Percentiles rank a stretch among this genome's conserved stretches.
Evolutionary conservation across 23 tunicate species (phyloP).

Genomic region (Halocynthia roretzi): DNA sequence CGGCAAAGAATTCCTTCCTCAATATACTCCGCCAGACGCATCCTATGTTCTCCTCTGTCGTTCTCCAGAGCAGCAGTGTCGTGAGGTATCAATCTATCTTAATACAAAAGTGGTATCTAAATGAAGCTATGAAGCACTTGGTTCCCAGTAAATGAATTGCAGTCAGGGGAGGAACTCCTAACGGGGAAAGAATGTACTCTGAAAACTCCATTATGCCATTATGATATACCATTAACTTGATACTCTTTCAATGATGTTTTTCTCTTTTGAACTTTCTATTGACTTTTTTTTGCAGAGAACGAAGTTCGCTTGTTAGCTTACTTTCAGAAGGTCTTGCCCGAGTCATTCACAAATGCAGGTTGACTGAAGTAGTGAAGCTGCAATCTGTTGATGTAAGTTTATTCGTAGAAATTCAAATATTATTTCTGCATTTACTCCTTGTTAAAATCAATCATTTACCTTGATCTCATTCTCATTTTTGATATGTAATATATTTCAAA

Average conservation of each 20-base stretch:
- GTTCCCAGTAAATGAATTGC: not conserved
- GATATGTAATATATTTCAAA: not conserved
- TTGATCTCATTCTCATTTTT: conserved; percentile 2
- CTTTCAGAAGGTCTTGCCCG: conserved; percentile 54
- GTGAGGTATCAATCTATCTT: conserved; percentile 19
- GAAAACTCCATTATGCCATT: too few species aligned
- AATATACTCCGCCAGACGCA: conserved; percentile 41
- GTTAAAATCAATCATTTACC: not conserved
- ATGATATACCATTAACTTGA: too few species aligned
- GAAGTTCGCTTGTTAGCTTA: conserved; percentile 40
- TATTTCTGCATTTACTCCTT: not conserved
- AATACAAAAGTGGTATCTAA: too few species aligned
- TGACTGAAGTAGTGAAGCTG: conserved; percentile 32
- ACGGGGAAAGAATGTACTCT: not conserved
- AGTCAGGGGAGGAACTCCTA: not conserved
- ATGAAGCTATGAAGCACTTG: not conserved
- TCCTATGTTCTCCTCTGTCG: conserved; percentile 29
- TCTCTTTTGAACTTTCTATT: too few species aligned
- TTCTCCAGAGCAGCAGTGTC: conserved; percentile 3
- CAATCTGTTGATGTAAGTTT: conserved; percentile 57
- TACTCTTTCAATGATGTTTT: too few species aligned
- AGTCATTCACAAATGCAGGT: conserved; percentile 20
- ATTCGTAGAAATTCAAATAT: not conserved
- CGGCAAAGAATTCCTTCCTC: conserved; percentile 70
- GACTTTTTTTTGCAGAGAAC: conserved; percentile 29